phyloP scores from a whole-genome alignment of 1,140 invertebrate genomes.

The Physella acuta region DNA sequence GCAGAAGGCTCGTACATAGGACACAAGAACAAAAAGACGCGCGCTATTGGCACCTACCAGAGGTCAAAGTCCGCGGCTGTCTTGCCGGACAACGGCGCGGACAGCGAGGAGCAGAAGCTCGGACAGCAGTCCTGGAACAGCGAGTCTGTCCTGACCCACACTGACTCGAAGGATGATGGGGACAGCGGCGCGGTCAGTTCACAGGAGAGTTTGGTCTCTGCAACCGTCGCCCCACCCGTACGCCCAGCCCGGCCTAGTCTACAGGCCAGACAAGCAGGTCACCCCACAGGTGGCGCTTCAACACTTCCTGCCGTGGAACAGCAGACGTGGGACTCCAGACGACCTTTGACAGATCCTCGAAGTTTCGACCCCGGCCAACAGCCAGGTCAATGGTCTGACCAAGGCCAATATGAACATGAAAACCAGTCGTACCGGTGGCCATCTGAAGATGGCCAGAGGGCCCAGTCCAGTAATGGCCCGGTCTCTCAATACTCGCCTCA shows the following conservation, averaged over 20 bases:
- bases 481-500: neutral
- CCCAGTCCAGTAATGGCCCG: neutral
- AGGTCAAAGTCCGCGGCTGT: conserved; percentile 40
- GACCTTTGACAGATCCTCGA: neutral
- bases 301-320: neutral
- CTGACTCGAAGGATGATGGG: neutral
- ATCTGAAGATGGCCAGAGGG: neutral
- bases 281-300: too few species aligned
- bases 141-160: conserved; percentile 19
- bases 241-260: conserved; percentile 11
- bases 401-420: neutral
- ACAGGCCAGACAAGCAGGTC: neutral
- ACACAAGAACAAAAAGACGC: conserved; percentile 37
- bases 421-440: neutral
- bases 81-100: conserved; percentile 16
- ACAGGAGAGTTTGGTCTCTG: neutral
- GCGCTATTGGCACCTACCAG: conserved; percentile 45
- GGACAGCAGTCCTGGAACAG: conserved; percentile 32
- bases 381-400: neutral
- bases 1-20: conserved; percentile 50
- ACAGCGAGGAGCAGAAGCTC: conserved; percentile 19
- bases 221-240: neutral
- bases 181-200: neutral
- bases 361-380: neutral
- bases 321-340: neutral